Evolutionary conservation across 64 coral and sea anemone species (phyloP).

Genomic region (Cladopsammia gracilis): DNA sequence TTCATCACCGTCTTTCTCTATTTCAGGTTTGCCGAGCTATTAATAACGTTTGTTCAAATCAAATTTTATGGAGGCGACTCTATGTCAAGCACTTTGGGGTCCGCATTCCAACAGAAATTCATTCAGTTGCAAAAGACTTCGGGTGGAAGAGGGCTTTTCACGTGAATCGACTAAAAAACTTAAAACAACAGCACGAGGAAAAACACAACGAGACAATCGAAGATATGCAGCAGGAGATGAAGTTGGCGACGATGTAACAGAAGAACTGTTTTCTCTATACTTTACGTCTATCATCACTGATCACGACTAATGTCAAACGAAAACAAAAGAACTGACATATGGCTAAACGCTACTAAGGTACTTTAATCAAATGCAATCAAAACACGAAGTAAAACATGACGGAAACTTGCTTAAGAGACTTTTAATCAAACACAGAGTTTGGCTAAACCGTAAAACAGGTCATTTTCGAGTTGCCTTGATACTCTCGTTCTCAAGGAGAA

Average conservation of each 20-base stretch:
- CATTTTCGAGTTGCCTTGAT: no score
- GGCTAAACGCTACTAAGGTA: no score
- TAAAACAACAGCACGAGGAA: background rate
- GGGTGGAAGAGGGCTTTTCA: conserved; percentile 32
- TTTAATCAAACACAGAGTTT: no score
- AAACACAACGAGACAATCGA: background rate
- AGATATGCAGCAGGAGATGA: background rate
- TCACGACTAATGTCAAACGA: no score
- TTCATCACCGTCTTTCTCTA: background rate
- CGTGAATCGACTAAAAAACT: background rate
- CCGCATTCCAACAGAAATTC: background rate
- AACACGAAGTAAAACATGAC: no score
- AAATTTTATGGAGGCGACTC: conserved; percentile 11
- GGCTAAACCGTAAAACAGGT: no score
- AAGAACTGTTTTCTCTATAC: no score
- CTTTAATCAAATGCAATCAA: no score
- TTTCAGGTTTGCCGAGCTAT: conserved; percentile 37
- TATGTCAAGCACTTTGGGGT: background rate
- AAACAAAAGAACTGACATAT: no score
- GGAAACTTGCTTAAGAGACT: no score
- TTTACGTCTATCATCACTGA: no score
- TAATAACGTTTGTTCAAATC: background rate
- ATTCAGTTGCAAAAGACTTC: background rate
- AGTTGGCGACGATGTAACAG: background rate
- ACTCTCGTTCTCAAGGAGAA: no score